These are phyloP conservation scores for Muscina levida DNA, from an alignment of 2,888 invertebrate species.

Conservation along the genomic window DNA sequence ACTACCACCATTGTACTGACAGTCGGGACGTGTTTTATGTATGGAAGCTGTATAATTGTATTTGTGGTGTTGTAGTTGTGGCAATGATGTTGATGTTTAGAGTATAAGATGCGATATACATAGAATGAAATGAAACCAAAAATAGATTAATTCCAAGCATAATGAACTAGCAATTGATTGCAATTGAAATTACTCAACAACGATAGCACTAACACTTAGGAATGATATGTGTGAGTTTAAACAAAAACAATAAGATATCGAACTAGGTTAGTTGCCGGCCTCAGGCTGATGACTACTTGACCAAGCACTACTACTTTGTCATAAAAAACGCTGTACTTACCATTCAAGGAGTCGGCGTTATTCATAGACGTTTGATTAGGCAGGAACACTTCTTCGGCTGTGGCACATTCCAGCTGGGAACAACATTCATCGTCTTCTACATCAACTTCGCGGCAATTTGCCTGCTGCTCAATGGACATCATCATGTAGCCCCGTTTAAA, in stretches of 20 bases:
- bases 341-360: conserved; percentile 63
- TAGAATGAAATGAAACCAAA: conserved; percentile 60
- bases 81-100: not conserved
- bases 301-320: conserved; percentile 18
- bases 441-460: conserved; percentile 86
- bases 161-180: not conserved
- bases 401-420: conserved; percentile 84
- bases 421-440: conserved; percentile 87
- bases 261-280: conserved; percentile 33
- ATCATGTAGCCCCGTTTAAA: conserved; percentile 83
- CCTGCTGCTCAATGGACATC: conserved; percentile 80
- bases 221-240: conserved; percentile 24
- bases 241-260: conserved; percentile 32
- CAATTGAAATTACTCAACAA: too few species aligned
- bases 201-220: conserved; percentile 56
- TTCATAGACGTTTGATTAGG: conserved; percentile 67
- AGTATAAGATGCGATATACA: conserved; percentile 52
- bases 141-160: not conserved
- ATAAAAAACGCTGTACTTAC: conserved; percentile 58
- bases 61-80: conserved; percentile 48
- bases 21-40: conserved; percentile 74
- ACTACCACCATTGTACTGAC: conserved; percentile 82
- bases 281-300: too few species aligned
- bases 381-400: conserved; percentile 79
- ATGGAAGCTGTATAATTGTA: conserved; percentile 67